These are phyloP conservation scores for Sanderia malayensis DNA, from an alignment of 30 jellyfish, hydroid and myxozoan genomes.

Conservation along the genomic window DNA sequence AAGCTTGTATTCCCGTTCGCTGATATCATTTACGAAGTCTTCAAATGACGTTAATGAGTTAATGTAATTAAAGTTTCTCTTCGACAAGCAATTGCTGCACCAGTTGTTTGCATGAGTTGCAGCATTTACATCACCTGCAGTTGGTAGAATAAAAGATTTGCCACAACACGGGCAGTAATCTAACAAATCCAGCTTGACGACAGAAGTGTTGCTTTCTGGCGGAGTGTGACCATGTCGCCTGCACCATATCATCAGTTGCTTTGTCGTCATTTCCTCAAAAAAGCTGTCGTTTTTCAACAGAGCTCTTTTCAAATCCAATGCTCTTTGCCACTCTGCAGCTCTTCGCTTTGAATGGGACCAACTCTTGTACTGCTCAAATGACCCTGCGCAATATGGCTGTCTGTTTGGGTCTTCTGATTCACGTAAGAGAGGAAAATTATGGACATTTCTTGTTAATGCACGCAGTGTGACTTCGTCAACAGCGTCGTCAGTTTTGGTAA, in stretches of 20 bases:
- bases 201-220: conserved; percentile 52
- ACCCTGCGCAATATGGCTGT: conserved; percentile 55
- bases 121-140: background rate
- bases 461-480: conserved; percentile 25
- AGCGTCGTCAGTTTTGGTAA: too few species aligned
- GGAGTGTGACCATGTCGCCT: conserved; percentile 86
- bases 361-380: conserved; percentile 53
- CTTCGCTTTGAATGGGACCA: conserved; percentile 93
- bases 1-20: conserved; percentile 19
- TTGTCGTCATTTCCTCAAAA: conserved; percentile 48
- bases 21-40: conserved; percentile 3
- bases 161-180: conserved; percentile 78
- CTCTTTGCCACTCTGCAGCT: conserved; percentile 97
- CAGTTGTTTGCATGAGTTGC: conserved; percentile 13
- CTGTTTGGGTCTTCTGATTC: conserved; percentile 24
- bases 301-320: conserved; percentile 51
- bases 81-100: conserved; percentile 61
- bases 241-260: conserved; percentile 81
- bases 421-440: conserved; percentile 58
- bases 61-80: background rate
- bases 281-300: conserved; percentile 1
- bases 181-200: conserved; percentile 11
- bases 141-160: conserved; percentile 8
- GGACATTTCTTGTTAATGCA: conserved; percentile 30
- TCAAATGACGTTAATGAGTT: conserved; percentile 58